phyloP scores from a whole-genome alignment of 2,797 vertebrate species.

The Gambusia yucatana region DNA sequence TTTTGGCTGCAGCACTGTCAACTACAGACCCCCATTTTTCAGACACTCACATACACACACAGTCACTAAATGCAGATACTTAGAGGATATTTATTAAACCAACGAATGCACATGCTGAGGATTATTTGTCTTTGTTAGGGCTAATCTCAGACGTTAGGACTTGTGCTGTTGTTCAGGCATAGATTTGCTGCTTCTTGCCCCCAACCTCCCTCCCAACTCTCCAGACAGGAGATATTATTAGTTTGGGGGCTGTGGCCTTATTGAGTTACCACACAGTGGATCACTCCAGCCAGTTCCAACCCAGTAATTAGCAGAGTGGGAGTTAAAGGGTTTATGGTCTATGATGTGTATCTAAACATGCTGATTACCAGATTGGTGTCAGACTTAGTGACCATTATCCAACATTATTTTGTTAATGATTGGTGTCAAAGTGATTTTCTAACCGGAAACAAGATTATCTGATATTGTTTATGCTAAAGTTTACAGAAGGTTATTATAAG shows the following conservation, averaged over 20 bases:
- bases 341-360: slow-evolving; percentile 59
- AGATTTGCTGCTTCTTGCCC: slow-evolving; percentile 22
- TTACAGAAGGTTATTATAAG: neutral
- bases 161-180: slow-evolving; percentile 35
- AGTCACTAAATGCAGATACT: slow-evolving; percentile 3
- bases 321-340: slow-evolving; percentile 61
- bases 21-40: slow-evolving; percentile 9
- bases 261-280: slow-evolving; percentile 73
- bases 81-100: slow-evolving; percentile 22
- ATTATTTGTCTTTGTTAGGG: slow-evolving; percentile 23
- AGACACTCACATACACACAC: neutral
- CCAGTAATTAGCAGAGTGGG: slow-evolving; percentile 72
- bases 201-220: slow-evolving; percentile 26
- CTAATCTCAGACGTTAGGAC: slow-evolving; percentile 50
- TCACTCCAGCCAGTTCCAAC: slow-evolving; percentile 56
- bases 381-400: slow-evolving; percentile 1
- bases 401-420: slow-evolving; percentile 9
- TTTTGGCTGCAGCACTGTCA: slow-evolving; percentile 38
- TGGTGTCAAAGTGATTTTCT: neutral
- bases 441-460: neutral
- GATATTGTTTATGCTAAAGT: slow-evolving; percentile 1
- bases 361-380: slow-evolving; percentile 44
- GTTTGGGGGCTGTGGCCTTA: slow-evolving; percentile 69
- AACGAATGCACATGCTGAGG: slow-evolving; percentile 30
- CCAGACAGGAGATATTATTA: slow-evolving; percentile 75